Conservation (phyloP, 92 coral and sea anemone genomes). For the Siderastrea siderea region DNA sequence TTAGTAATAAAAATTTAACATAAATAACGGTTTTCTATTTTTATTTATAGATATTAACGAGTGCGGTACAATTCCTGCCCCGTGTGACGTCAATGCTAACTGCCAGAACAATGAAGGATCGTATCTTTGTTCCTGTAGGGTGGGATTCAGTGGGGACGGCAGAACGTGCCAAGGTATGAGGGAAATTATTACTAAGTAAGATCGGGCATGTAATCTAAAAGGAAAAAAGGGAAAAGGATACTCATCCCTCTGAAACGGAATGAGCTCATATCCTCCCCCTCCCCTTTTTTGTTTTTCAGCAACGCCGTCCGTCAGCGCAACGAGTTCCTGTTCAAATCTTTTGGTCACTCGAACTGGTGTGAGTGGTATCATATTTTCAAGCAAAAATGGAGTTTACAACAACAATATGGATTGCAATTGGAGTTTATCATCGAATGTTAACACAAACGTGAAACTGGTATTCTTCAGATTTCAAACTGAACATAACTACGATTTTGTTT, state of each 20-base stretch:
- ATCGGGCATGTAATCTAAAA: no score
- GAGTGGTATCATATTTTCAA: constrained; percentile 22
- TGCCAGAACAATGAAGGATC: no score
- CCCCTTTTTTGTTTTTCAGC: background rate
- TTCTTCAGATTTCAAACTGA: constrained; percentile 43
- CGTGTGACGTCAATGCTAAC: no score
- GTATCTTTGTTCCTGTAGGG: no score
- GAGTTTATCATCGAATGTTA: constrained; percentile 25
- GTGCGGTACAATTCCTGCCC: no score
- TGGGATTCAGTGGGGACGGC: no score
- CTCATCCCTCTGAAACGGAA: no score
- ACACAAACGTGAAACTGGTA: constrained; percentile 22
- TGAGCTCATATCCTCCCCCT: no score
- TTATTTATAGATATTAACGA: background rate
- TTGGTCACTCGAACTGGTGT: background rate
- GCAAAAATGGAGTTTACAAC: background rate
- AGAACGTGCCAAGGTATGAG: no score
- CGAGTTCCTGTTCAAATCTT: constrained; percentile 1
- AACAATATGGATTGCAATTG: background rate
- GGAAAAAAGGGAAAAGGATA: no score
- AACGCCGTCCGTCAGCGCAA: background rate
- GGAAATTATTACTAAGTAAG: no score
- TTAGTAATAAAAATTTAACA: background rate
- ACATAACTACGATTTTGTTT: background rate
- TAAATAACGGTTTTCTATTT: background rate